A percentile compares a stretch with the other conserved stretches of the same genome.
Conservation (phyloP, 1,140 invertebrate species). For the Holotrichia oblita region DNA sequence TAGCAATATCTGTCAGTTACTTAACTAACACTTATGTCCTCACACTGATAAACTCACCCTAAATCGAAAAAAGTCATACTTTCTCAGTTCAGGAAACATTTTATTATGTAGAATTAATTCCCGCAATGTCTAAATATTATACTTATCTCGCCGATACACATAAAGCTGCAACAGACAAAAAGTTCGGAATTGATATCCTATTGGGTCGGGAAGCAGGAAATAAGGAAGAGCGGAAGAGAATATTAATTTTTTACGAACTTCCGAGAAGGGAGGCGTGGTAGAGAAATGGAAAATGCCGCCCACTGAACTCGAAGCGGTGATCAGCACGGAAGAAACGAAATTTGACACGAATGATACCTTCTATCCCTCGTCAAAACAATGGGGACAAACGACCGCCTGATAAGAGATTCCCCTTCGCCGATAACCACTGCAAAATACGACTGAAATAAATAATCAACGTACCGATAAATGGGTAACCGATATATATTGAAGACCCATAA, state of each 20-base stretch:
- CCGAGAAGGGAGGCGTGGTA: background rate
- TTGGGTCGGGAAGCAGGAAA: background rate
- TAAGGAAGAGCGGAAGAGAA: constrained; percentile 16
- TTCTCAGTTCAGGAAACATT: background rate
- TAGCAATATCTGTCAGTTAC: too few relatives aligned
- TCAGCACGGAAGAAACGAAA: constrained; percentile 16
- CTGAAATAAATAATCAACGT: constrained; percentile 21
- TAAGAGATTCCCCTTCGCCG: background rate
- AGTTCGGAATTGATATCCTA: background rate
- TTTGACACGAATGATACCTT: constrained; percentile 12
- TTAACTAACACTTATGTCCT: too few relatives aligned
- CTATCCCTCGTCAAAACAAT: constrained; percentile 20
- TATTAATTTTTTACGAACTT: constrained; percentile 15
- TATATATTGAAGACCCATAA: constrained; percentile 1
- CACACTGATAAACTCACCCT: too few relatives aligned
- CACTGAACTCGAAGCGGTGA: background rate
- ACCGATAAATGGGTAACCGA: constrained; percentile 4
- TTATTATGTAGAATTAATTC: background rate
- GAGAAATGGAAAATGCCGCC: constrained; percentile 10
- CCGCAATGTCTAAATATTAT: background rate
- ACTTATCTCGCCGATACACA: background rate
- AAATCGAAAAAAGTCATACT: too few relatives aligned
- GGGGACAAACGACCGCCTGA: background rate
- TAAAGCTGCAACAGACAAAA: background rate
- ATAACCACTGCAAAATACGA: constrained; percentile 1